Conservation (phyloP, 1,140 invertebrate genomes). For the Vollenhovia emeryi region DNA sequence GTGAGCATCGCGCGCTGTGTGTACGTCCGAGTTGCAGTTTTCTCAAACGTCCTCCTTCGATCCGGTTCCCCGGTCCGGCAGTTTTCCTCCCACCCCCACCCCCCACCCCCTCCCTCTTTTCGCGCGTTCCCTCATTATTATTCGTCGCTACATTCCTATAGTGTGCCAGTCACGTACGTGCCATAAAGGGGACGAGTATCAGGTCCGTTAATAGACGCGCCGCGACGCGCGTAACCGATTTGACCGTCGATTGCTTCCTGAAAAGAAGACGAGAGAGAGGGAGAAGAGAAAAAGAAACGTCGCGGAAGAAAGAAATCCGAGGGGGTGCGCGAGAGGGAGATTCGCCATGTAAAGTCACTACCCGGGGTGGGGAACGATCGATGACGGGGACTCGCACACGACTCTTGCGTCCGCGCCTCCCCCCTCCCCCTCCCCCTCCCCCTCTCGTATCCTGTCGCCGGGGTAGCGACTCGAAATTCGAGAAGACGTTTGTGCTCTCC, state of each 20-base stretch:
- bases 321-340: conserved; percentile 4
- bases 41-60: neutral
- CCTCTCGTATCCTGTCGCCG: neutral
- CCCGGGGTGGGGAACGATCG: conserved; percentile 9
- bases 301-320: neutral
- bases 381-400: conserved; percentile 12
- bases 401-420: neutral
- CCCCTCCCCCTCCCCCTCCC: neutral
- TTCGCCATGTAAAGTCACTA: conserved; percentile 22
- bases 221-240: conserved; percentile 7
- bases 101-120: no score
- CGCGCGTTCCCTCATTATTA: neutral
- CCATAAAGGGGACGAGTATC: conserved; percentile 52
- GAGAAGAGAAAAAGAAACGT: neutral
- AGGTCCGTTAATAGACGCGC: conserved; percentile 10
- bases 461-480: conserved; percentile 25
- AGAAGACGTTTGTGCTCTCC: neutral
- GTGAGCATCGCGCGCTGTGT: conserved; percentile 40
- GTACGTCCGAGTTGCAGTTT: neutral
- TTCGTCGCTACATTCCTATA: conserved; percentile 20
- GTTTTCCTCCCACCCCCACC: no score
- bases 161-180: conserved; percentile 53
- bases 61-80: neutral
- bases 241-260: neutral
- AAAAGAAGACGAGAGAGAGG: neutral